Conservation (phyloP, 37 sponge, comb jelly and placozoan species). For the Lycopodina hypogea region DNA sequence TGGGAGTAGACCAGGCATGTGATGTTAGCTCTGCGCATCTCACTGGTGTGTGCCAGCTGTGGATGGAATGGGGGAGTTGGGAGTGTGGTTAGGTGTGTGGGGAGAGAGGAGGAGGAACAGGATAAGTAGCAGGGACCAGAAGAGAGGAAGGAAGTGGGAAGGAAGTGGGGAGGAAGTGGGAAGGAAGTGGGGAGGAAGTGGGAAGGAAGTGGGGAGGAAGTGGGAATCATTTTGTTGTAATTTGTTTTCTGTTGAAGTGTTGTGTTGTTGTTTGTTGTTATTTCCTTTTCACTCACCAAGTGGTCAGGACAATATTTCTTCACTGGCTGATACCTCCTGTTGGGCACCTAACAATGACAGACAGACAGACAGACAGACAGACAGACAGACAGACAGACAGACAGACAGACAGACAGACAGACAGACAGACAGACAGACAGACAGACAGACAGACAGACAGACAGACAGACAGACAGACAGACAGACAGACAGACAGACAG, state of each 20-base stretch:
- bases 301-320: constrained; percentile 80
- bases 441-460: too few relatives aligned
- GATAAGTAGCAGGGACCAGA: not conserved
- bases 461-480: too few relatives aligned
- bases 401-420: too few relatives aligned
- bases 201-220: too few relatives aligned
- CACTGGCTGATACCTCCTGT: constrained; percentile 40
- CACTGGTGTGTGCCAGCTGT: constrained; percentile 34
- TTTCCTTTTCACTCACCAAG: constrained; percentile 42
- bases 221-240: too few relatives aligned
- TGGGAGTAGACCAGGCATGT: constrained; percentile 90
- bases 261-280: not conserved
- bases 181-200: too few relatives aligned
- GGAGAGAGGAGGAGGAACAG: not conserved
- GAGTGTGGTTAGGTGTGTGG: not conserved
- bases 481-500: too few relatives aligned
- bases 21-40: constrained; percentile 60
- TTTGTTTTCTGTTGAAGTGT: too few relatives aligned
- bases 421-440: too few relatives aligned
- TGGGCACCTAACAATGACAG: not conserved
- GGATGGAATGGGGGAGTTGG: not conserved
- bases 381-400: not conserved
- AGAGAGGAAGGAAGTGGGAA: too few relatives aligned
- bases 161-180: too few relatives aligned
- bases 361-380: not conserved